These are phyloP conservation scores for Phaonia tiefii DNA, from an alignment of 2,888 invertebrate genomes.

Conservation along the genomic window DNA sequence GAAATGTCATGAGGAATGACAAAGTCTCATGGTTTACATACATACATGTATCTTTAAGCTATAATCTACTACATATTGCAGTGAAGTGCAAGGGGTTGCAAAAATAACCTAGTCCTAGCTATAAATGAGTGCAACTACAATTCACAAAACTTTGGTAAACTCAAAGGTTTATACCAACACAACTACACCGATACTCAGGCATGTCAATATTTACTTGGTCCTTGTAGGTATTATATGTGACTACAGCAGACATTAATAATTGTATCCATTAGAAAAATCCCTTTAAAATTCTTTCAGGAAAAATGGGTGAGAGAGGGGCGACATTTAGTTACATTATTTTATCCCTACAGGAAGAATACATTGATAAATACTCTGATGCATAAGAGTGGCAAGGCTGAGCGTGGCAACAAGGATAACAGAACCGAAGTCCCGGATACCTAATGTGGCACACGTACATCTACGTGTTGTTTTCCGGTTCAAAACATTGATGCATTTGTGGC, in stretches of 20 bases:
- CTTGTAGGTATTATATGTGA: background rate
- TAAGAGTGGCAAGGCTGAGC: too few species aligned
- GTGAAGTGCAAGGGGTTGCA: background rate
- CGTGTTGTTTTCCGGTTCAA: conserved; percentile 53
- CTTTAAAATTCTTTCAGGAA: conserved; percentile 11
- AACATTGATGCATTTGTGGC: conserved; percentile 64
- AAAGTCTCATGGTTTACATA: too few species aligned
- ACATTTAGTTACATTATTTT: too few species aligned
- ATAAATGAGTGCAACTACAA: background rate
- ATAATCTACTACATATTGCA: conserved; percentile 10
- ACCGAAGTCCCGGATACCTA: background rate
- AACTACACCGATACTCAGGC: background rate
- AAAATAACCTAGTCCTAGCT: background rate
- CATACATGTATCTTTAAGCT: background rate
- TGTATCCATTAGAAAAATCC: conserved; percentile 36
- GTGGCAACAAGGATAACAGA: too few species aligned
- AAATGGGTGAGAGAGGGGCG: too few species aligned
- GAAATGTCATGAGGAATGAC: too few species aligned
- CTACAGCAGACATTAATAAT: conserved; percentile 46
- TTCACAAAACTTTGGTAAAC: conserved; percentile 7
- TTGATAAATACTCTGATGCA: too few species aligned
- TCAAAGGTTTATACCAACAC: background rate
- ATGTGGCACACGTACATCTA: conserved; percentile 41
- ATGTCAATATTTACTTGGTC: background rate
- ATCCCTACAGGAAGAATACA: too few species aligned